Evolutionary conservation across 2,113 vertebrate genomes (phyloP), one percentile per base, ranked within the genome.

Genomic region (Xenus cinereus): DNA sequence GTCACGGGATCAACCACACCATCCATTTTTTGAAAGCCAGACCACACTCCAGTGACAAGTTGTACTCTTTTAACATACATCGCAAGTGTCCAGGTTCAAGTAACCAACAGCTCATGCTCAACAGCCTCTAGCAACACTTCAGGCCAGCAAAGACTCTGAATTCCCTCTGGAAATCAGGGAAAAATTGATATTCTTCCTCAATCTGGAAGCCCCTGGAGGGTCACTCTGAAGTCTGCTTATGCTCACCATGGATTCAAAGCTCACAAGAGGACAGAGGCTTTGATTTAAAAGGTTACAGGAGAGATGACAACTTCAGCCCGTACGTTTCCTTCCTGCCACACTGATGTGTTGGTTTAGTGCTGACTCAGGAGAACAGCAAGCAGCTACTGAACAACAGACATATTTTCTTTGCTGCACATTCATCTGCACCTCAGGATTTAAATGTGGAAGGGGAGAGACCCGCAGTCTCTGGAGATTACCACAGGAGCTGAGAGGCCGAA

Each of bases 251-350:
- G 45, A 67, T 17, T 90, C 16, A 33, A 35, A 91, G 60, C 74
- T 76, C 78, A 28, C 0, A 0, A 24, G 54, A 53, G 8, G 19
- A 21, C 15, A 35, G 12, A 2, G 14, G 3, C 18, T 59, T 86
- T 56, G n/a, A 30, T 41, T 69, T 66, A 32, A 51, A 90, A 80
- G 46, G 33, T 60, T 76, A 33, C 20, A 78, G 48, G 54, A 88
- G 30, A 84, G 63, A 41, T 15, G 35, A 46, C 20, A 84, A 43
- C 41, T 67, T 67, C 32, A 75, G n/a, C 28, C 57, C 12, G 1
- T 7, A 57, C 17, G 17, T 84, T 60, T 82, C 46, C 45, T 28
- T 80, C 63, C 39, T 35, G 5, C 46, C 68, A n/a, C 0, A 0
- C 66, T 23, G 74, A 33, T 28, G 46, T 46, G 26, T 20, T 72